Evolutionary conservation across 2,797 vertebrate species (phyloP), one percentile per base, ranked within the genome.

Genomic region (Oophaga sylvatica): DNA sequence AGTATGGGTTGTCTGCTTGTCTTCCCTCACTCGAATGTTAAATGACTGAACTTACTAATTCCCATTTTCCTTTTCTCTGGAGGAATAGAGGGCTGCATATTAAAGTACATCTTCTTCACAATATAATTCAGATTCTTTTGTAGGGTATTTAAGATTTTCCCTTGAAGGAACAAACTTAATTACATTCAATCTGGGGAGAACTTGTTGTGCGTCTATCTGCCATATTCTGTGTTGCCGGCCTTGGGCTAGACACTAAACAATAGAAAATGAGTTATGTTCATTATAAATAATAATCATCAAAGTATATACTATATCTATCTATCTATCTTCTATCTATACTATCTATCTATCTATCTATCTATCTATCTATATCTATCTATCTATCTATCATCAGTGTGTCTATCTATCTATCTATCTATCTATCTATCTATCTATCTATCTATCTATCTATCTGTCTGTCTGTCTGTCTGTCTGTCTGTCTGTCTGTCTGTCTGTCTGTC

Each of bases 1-100:
- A 87, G 87, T 79, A 26, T 62, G 53, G 77, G 65, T 57, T 80
- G 76, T 65, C 68, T 73, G 22, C 71, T 57, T 80, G 76, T 65
- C 68, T 73, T 48, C 71, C 71, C 67, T 84, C 60, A 65, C 87
- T 84, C 41, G 29, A 84, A 85, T 81, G 68, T 75, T 88, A 88
- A 80, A 88, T 84, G 80, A 84, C 82, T 80, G 76, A 84, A 88
- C 56, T 88, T 84, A 53, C 87, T 84, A 88, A 88, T 88, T 88
- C 82, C 67, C 59, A 85, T 88, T 88, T 88, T 80, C 82, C 29
- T 88, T 88, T 48, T 81, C 87, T 84, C 76, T 80, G 26, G 84
- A 89, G 84, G 60, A 82, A 84, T 56, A 78, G 35, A 75, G 59
- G 75, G 59, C 86, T 86, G 71, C 80, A 59, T 80, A 89, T 67